These are phyloP conservation scores for Daphoenositta chrysoptera DNA, from an alignment of 2,113 vertebrate species.

Conservation along the genomic window DNA sequence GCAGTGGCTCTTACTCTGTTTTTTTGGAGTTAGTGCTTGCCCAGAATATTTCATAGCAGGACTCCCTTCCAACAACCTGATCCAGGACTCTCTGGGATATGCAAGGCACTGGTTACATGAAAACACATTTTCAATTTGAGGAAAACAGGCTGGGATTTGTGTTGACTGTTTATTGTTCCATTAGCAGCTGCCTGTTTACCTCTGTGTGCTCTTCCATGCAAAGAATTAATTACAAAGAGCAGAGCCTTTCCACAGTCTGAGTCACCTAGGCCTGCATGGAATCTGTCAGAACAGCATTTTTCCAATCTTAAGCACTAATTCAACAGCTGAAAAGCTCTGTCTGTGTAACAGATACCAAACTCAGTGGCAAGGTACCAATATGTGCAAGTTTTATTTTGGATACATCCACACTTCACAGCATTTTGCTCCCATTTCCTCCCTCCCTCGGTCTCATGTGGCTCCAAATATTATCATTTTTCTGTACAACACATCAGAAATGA, in stretches of 20 bases:
- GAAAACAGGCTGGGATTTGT: background rate
- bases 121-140: background rate
- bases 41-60: background rate
- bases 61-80: background rate
- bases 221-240: background rate
- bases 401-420: background rate
- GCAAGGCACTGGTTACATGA: background rate
- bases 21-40: background rate
- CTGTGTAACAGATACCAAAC: slow-evolving; percentile 16
- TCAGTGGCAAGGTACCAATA: background rate
- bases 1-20: background rate
- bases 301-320: background rate
- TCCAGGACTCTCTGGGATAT: background rate
- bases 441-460: background rate
- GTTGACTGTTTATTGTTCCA: background rate
- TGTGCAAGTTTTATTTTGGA: slow-evolving; percentile 50
- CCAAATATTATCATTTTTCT: background rate
- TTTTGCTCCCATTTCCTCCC: background rate
- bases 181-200: background rate
- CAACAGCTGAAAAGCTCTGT: slow-evolving; percentile 24
- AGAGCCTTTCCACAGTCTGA: background rate
- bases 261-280: background rate
- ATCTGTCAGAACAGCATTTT: slow-evolving; percentile 18
- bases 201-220: background rate
- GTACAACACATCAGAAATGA: background rate